Conservation (phyloP, 2,113 vertebrate species). For the Cyphomyrus discorhynchus region DNA sequence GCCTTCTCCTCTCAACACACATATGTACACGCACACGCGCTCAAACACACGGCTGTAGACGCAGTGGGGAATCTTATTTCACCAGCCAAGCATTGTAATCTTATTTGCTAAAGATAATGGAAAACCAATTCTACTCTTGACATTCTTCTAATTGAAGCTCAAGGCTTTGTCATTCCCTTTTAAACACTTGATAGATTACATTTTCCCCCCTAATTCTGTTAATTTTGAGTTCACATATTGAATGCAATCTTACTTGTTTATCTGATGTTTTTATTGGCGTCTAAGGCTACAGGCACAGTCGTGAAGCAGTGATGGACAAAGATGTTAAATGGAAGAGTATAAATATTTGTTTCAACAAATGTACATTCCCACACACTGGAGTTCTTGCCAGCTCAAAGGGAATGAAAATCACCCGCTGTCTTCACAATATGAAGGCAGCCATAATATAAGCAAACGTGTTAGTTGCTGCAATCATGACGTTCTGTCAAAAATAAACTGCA, state of each 20-base stretch:
- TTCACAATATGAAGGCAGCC: neutral
- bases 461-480: neutral
- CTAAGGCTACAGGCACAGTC: neutral
- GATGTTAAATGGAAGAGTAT: neutral
- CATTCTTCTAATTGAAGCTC: slow-evolving; percentile 4
- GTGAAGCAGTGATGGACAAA: neutral
- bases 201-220: neutral
- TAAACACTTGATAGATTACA: neutral
- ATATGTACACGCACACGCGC: neutral
- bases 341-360: neutral
- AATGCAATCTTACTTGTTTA: neutral
- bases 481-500: neutral
- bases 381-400: neutral
- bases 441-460: neutral
- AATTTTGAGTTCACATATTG: neutral
- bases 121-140: neutral
- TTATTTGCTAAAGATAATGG: neutral
- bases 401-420: neutral
- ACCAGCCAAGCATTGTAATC: neutral
- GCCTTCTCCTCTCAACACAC: neutral
- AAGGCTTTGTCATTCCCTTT: neutral
- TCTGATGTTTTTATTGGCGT: neutral
- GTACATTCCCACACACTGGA: neutral
- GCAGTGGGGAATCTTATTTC: slow-evolving; percentile 11
- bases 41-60: slow-evolving; percentile 20